phyloP scores from a whole-genome alignment of 35 echinoderm and acorn worm species.

The Heliocidaris tuberculata region DNA sequence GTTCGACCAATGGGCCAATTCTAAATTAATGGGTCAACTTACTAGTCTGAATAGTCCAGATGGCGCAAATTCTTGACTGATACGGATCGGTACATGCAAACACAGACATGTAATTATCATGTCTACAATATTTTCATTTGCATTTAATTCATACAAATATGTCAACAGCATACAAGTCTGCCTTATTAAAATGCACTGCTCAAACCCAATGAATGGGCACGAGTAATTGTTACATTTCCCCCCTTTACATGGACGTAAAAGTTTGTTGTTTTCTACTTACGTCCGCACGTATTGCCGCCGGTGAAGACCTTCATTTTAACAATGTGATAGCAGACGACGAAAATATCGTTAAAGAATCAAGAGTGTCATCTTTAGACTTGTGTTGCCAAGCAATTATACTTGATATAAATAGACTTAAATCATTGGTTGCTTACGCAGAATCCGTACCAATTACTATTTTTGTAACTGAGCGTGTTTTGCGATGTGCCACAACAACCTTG shows the following conservation, averaged over 20 bases:
- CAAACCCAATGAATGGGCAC: no score
- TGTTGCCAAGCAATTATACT: not conserved
- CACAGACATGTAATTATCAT: no score
- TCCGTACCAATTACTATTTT: not conserved
- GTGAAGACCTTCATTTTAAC: not conserved
- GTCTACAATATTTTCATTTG: no score
- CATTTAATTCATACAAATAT: no score
- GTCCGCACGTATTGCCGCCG: not conserved
- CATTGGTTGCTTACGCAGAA: not conserved
- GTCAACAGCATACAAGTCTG: no score
- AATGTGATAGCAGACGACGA: not conserved
- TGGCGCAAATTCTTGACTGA: no score
- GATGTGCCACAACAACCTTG: not conserved
- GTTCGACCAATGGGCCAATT: no score
- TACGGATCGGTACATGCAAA: no score
- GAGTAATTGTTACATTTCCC: no score
- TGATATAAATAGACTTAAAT: not conserved
- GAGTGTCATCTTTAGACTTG: not conserved
- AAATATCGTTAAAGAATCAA: not conserved
- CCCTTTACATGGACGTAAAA: not conserved
- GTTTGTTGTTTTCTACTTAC: not conserved
- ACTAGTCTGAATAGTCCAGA: no score
- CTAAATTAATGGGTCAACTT: no score
- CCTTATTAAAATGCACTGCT: no score
- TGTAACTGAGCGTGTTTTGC: not conserved